These are phyloP conservation scores for Liparis tanakae DNA, from an alignment of 2,797 vertebrate genomes.

Conservation along the genomic window DNA sequence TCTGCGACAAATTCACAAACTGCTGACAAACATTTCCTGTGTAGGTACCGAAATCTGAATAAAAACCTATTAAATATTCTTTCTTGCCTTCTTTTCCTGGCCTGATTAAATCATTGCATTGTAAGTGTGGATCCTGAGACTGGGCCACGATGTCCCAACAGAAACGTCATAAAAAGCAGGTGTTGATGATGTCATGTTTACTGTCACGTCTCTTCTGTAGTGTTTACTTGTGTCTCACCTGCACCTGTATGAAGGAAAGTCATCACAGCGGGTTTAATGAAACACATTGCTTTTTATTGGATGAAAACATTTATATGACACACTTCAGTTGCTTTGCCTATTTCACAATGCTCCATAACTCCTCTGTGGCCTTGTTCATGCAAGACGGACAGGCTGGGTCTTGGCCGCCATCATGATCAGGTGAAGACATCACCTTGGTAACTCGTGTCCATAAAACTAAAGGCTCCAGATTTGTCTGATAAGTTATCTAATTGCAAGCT, in stretches of 20 bases:
- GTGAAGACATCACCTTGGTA: not conserved
- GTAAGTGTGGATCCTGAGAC: too few relatives aligned
- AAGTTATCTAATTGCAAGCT: not conserved
- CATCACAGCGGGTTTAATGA: constrained; percentile 35
- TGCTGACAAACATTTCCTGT: not conserved
- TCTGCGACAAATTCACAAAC: not conserved
- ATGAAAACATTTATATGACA: constrained; percentile 82
- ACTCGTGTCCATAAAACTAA: not conserved
- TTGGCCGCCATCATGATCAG: not conserved
- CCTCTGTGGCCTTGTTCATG: constrained; percentile 49
- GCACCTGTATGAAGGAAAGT: not conserved
- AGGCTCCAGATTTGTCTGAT: not conserved
- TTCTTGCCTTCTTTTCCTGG: not conserved
- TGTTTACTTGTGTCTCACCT: not conserved
- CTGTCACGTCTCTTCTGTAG: not conserved
- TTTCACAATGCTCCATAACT: constrained; percentile 52
- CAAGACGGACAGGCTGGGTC: not conserved
- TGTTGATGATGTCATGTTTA: not conserved
- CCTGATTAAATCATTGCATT: not conserved
- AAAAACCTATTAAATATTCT: not conserved
- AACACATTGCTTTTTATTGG: constrained; percentile 77
- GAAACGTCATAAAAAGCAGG: not conserved
- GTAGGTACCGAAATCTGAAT: not conserved
- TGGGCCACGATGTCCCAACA: too few relatives aligned
- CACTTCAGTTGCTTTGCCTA: constrained; percentile 56